Evolutionary conservation across 2,113 vertebrate species (phyloP), one percentile per base, ranked within the genome.

Genomic region (Pteruthius melanotis): DNA sequence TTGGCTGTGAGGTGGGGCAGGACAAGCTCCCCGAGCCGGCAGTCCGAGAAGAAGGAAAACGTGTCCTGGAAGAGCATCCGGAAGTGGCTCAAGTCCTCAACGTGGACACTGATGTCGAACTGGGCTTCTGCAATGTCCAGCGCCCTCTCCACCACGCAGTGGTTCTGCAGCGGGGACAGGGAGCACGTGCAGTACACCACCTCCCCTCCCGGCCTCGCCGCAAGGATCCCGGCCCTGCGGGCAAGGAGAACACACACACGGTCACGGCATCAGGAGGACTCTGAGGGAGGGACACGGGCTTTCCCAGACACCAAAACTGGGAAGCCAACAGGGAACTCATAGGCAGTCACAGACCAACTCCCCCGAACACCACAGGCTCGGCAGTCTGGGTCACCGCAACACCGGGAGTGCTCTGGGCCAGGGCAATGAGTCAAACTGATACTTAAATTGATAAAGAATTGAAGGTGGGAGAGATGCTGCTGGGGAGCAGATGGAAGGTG

Each of bases 141-240:
- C 0, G 98, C 98, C 71, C 98, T 98, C 95, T 99, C 97, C 2
- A 99, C 97, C 95, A 99, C 99, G 14, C 96, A 97, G 88, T 98
- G 97, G 3, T 99, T 99, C 98, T 99, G 99, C 93, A 98, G 98
- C 17, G 98, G 98, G 68, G 99, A 99, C 39, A 99, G 98, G 16
- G 99, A 98, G 96, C 99, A 99, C 0, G 99, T 99, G 53, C 99
- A 99, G 65, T 99, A 99, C 59, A 99, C 93, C 21, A 99, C 97
- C 11, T 98, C 96, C 9, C 99, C 99, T 10, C 98, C 98, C 0
- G 98, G 98, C 90, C 96, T 97, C 7, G 98, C 95, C 3, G 99
- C 98, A 15, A 97, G 94, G 44, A 99, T 98, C 57, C 99, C 99
- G 12, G 99, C 98, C 86, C 99, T 99, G 95, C 76, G 83, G 30